These are phyloP conservation scores for Anadara kagoshimensis DNA, from an alignment of 1,140 invertebrate species.

Conservation along the genomic window DNA sequence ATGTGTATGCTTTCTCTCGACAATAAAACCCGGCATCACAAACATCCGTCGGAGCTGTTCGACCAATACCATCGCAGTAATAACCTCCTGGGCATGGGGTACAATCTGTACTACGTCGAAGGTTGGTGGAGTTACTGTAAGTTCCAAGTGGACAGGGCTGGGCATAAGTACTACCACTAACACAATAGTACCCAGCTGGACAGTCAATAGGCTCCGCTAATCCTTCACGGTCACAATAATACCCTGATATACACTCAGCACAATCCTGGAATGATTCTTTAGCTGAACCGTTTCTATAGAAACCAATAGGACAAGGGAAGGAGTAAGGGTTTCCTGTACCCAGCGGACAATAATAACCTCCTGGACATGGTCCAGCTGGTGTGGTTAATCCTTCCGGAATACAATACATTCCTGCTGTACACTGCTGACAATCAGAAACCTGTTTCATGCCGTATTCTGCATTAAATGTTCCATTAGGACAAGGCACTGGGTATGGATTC, in stretches of 20 bases:
- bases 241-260: conserved; percentile 70
- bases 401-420: conserved; percentile 67
- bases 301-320: conserved; percentile 69
- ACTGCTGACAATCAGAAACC: conserved; percentile 64
- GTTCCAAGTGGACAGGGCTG: conserved; percentile 69
- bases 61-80: conserved; percentile 71
- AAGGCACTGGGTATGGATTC: conserved; percentile 64
- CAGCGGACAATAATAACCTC: conserved; percentile 66
- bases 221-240: conserved; percentile 66
- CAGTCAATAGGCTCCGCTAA: conserved; percentile 66
- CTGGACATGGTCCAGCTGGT: conserved; percentile 60
- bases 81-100: conserved; percentile 70
- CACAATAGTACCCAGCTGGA: conserved; percentile 68
- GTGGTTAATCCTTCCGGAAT: conserved; percentile 48
- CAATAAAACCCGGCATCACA: conserved; percentile 72
- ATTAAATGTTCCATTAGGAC: conserved; percentile 70
- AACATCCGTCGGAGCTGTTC: conserved; percentile 64
- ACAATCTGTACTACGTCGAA: conserved; percentile 66
- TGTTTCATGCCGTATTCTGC: conserved; percentile 52
- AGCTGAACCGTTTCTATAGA: conserved; percentile 69
- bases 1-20: conserved; percentile 68
- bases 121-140: conserved; percentile 68
- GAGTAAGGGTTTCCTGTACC: conserved; percentile 49
- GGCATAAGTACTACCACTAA: conserved; percentile 64
- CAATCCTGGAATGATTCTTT: conserved; percentile 70